Evolutionary conservation across 1,140 invertebrate genomes (phyloP).

Genomic region (Macrostomum lignano): DNA sequence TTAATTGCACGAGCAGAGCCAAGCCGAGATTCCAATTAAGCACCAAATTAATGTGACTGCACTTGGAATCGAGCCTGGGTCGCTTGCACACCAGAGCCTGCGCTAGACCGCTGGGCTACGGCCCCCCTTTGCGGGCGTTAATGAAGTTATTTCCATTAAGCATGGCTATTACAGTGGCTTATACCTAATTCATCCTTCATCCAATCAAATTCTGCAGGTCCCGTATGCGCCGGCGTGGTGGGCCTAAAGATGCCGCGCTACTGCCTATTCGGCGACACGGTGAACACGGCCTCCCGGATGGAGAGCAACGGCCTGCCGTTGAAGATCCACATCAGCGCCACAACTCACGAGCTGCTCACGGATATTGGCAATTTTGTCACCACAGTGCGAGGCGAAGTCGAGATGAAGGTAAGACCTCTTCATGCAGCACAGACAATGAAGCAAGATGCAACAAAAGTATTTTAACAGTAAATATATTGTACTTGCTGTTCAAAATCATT

Average conservation of each 20-base stretch:
- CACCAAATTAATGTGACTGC: no score
- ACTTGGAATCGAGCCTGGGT: no score
- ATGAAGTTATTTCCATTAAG: no score
- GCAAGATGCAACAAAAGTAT: slow-evolving; percentile 70
- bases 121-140: no score
- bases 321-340: slow-evolving; percentile 7
- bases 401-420: slow-evolving; percentile 6
- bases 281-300: slow-evolving; percentile 72
- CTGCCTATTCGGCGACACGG: slow-evolving; percentile 35
- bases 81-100: no score
- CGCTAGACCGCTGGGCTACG: no score
- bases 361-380: slow-evolving; percentile 4
- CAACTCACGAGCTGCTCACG: slow-evolving; percentile 1
- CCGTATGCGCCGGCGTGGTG: slow-evolving; percentile 67
- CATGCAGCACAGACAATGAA: background rate
- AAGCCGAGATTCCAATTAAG: no score
- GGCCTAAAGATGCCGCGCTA: slow-evolving; percentile 25
- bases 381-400: slow-evolving; percentile 4
- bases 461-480: no score
- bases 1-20: no score
- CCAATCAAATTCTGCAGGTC: slow-evolving; percentile 32
- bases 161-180: no score
- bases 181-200: slow-evolving; percentile 7
- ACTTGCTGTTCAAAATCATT: background rate
- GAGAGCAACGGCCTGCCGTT: slow-evolving; percentile 58